Evolutionary conservation across 2,888 invertebrate species (phyloP).

Genomic region (Andrena minutula): DNA sequence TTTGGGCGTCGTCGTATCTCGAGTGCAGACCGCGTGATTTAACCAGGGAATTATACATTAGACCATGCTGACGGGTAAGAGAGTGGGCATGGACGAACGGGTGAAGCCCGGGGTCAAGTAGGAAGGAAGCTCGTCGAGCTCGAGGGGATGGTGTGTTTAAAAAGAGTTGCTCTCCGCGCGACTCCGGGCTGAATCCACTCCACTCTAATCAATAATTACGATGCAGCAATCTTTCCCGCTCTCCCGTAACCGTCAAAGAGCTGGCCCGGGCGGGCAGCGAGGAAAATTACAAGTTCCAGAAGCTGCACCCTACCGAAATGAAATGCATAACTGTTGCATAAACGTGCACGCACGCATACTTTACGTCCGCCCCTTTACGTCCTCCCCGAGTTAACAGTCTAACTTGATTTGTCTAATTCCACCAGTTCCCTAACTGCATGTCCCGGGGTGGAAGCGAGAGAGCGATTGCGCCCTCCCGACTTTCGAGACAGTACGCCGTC

Average conservation of each 20-base stretch:
- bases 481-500: conserved; percentile 63
- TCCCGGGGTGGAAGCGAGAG: conserved; percentile 33
- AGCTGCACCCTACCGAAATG: neutral
- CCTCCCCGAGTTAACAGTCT: conserved; percentile 63
- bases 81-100: no score
- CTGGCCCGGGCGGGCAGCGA: no score
- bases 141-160: no score
- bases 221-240: no score
- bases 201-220: no score
- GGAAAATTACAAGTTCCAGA: neutral
- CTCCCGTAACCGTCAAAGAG: no score
- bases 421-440: conserved; percentile 61
- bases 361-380: conserved; percentile 69
- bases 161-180: no score
- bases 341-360: conserved; percentile 13
- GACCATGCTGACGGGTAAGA: no score
- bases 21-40: neutral
- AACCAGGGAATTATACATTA: conserved; percentile 10
- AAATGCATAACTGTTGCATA: conserved; percentile 19
- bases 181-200: no score
- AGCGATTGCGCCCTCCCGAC: conserved; percentile 51
- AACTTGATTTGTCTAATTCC: conserved; percentile 75
- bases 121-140: no score
- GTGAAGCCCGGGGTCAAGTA: no score
- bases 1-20: neutral